Percentiles rank a stretch among this genome's conserved stretches.
These are phyloP conservation scores for Aurelia sp. DNA, from an alignment of 30 jellyfish, hydroid and myxozoan species.

Conservation along the genomic window DNA sequence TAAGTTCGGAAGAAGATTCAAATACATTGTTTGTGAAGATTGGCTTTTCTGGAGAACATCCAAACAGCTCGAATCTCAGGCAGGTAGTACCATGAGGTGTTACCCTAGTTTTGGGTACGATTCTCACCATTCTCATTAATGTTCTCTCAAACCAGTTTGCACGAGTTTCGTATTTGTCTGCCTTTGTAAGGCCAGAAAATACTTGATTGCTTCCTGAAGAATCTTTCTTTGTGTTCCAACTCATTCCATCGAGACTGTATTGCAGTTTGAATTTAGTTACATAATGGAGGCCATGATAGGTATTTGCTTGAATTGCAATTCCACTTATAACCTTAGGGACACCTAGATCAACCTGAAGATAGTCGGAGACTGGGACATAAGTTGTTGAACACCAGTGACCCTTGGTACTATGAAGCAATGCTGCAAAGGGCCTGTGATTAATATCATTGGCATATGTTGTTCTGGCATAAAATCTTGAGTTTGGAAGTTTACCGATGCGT, in stretches of 20 bases:
- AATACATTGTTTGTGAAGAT: background rate
- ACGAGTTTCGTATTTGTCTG: too few species aligned
- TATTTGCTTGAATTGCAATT: conserved; percentile 22
- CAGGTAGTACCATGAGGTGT: background rate
- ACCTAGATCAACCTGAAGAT: conserved; percentile 53
- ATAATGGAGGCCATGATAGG: too few species aligned
- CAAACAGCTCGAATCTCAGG: conserved; percentile 46
- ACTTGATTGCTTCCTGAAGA: too few species aligned
- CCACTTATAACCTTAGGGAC: conserved; percentile 12
- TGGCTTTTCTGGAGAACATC: conserved; percentile 29
- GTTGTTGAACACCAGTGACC: conserved; percentile 45
- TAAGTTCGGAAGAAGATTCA: background rate
- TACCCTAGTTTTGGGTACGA: conserved; percentile 17
- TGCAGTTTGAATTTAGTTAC: background rate
- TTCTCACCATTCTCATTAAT: conserved; percentile 11
- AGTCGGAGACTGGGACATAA: conserved; percentile 25
- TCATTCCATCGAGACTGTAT: background rate
- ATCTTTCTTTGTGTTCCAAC: background rate
- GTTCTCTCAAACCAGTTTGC: conserved; percentile 26
- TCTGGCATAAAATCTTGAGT: conserved; percentile 35
- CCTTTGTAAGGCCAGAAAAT: too few species aligned
- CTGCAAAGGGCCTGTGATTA: too few species aligned
- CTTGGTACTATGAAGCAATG: background rate
- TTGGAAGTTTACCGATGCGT: conserved; percentile 16
- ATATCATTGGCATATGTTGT: background rate